These are phyloP conservation scores for Cichlasoma orientale DNA, from an alignment of 2,797 vertebrate species.

Conservation along the genomic window DNA sequence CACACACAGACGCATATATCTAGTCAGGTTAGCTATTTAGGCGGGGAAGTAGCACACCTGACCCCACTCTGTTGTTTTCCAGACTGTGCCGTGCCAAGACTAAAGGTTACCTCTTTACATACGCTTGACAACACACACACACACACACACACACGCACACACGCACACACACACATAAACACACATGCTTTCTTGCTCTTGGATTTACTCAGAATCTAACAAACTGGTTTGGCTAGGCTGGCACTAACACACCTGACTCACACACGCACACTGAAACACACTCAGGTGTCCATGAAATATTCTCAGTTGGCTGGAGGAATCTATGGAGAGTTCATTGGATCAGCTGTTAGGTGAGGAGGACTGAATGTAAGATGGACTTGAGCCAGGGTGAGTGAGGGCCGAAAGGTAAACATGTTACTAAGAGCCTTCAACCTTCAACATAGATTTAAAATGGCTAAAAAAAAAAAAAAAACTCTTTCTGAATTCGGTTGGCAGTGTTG, in stretches of 20 bases:
- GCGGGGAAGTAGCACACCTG: conserved; percentile 62
- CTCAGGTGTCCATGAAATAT: conserved; percentile 60
- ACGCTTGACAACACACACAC: conserved; percentile 41
- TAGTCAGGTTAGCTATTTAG: conserved; percentile 30
- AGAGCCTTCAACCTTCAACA: neutral
- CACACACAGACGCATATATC: conserved; percentile 29
- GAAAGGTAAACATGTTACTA: conserved; percentile 39
- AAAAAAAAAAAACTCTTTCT: neutral
- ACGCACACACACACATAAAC: conserved; percentile 14
- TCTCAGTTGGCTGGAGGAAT: conserved; percentile 66
- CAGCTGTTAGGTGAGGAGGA: conserved; percentile 66
- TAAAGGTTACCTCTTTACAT: conserved; percentile 48
- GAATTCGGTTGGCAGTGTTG: neutral
- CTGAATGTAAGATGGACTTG: conserved; percentile 47
- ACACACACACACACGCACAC: conserved; percentile 32
- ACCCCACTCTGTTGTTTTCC: conserved; percentile 52
- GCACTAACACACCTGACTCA: conserved; percentile 62
- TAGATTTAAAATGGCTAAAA: neutral
- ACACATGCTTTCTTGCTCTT: neutral
- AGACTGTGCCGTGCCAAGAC: conserved; percentile 39
- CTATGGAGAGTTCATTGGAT: conserved; percentile 67
- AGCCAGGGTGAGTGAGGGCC: conserved; percentile 49
- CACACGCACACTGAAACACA: neutral
- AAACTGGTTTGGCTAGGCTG: conserved; percentile 29
- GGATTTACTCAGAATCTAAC: conserved; percentile 41